A percentile compares a stretch with the other conserved stretches of the same genome.
These are phyloP conservation scores for Griposia aprilina DNA, from an alignment of 2,888 invertebrate species.

Conservation along the genomic window DNA sequence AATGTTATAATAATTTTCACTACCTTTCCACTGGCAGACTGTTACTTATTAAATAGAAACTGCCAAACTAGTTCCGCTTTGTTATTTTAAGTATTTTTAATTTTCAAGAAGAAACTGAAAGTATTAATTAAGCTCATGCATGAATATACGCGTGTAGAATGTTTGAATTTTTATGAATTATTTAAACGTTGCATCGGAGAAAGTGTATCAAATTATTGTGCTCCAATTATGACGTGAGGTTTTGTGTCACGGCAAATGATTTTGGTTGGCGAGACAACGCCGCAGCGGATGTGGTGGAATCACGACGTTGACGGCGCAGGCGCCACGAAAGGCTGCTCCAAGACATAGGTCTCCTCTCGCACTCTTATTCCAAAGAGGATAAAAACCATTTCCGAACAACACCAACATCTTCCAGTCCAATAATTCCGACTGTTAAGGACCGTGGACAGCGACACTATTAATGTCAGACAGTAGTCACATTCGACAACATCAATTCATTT, in stretches of 20 bases:
- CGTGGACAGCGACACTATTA: slow-evolving; percentile 54
- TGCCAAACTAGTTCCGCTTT: slow-evolving; percentile 65
- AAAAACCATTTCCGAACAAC: slow-evolving; percentile 37
- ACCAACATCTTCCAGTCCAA: slow-evolving; percentile 24
- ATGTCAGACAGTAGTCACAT: slow-evolving; percentile 63
- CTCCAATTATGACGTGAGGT: slow-evolving; percentile 85
- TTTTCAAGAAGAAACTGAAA: slow-evolving; percentile 80
- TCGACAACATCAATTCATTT: slow-evolving; percentile 53
- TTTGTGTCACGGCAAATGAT: slow-evolving; percentile 78
- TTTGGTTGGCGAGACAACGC: slow-evolving; percentile 66
- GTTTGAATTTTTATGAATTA: slow-evolving; percentile 82
- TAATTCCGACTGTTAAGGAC: slow-evolving; percentile 28
- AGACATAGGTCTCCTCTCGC: slow-evolving; percentile 13
- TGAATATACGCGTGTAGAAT: slow-evolving; percentile 69
- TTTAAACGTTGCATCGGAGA: slow-evolving; percentile 80
- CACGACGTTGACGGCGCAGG: slow-evolving; percentile 42
- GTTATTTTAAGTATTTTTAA: slow-evolving; percentile 72
- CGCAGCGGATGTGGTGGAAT: slow-evolving; percentile 65
- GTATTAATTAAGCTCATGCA: slow-evolving; percentile 79
- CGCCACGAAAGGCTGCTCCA: slow-evolving; percentile 33
- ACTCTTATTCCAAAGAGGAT: slow-evolving; percentile 49
- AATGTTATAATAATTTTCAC: slow-evolving; percentile 50
- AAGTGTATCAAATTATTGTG: slow-evolving; percentile 87
- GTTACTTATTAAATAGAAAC: slow-evolving; percentile 52
- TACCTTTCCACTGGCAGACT: slow-evolving; percentile 29